A percentile compares a stretch with the other conserved stretches of the same genome.
Conservation (phyloP, 2,888 invertebrate genomes). For the Drosophila pseudotakahashii region DNA sequence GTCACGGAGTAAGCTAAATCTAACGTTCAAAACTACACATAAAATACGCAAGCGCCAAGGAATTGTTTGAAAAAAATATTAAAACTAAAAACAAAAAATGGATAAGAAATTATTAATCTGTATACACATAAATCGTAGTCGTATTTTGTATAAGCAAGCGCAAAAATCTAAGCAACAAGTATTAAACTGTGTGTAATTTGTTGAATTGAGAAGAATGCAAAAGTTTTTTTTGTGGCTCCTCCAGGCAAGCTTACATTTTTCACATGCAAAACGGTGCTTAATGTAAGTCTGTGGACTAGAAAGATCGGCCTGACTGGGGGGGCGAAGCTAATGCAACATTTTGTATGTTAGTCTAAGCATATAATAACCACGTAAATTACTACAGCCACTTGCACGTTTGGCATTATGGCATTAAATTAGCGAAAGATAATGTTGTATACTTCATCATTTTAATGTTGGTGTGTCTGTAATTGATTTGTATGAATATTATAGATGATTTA, state of each 20-base stretch:
- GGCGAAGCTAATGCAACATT: conserved; percentile 31
- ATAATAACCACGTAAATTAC: conserved; percentile 23
- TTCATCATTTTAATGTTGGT: conserved; percentile 21
- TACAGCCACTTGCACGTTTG: conserved; percentile 23
- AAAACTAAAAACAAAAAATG: conserved; percentile 37
- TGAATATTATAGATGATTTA: conserved; percentile 46
- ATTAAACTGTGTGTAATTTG: conserved; percentile 53
- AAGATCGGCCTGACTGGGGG: conserved; percentile 14
- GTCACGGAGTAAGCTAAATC: conserved; percentile 54
- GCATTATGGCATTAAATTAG: conserved; percentile 19
- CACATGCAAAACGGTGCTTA: background rate
- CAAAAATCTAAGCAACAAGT: conserved; percentile 41
- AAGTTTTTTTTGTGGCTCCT: conserved; percentile 42
- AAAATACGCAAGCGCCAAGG: conserved; percentile 80
- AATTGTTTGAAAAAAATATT: conserved; percentile 76
- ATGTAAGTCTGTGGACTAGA: background rate
- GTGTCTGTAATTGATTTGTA: conserved; percentile 42
- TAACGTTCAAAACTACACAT: conserved; percentile 58
- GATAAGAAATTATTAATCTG: conserved; percentile 46
- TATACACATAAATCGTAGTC: conserved; percentile 46
- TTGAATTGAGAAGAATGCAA: conserved; percentile 12
- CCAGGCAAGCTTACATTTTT: background rate
- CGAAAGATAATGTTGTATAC: conserved; percentile 30
- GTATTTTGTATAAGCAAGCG: conserved; percentile 56
- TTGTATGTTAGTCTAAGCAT: conserved; percentile 48